A percentile compares a stretch with the other conserved stretches of the same genome.
Evolutionary conservation across 2,113 vertebrate species (phyloP).

Genomic region (Oriolus oriolus): DNA sequence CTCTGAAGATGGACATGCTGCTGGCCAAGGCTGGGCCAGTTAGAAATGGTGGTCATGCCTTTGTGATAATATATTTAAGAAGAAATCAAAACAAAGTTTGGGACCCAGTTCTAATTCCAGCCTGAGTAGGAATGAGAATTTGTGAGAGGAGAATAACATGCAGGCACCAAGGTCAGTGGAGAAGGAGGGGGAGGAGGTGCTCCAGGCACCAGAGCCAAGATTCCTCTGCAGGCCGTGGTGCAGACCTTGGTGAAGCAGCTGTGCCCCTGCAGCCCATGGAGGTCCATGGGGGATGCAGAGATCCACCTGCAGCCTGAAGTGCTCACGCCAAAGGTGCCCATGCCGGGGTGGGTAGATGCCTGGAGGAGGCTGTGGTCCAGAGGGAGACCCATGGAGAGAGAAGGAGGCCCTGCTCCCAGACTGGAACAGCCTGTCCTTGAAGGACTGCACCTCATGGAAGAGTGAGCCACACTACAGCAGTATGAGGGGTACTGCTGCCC

Average conservation of each 20-base stretch:
- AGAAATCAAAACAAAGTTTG: not conserved
- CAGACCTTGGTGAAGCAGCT: not conserved
- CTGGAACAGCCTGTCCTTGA: not conserved
- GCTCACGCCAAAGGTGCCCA: not conserved
- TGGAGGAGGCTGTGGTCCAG: not conserved
- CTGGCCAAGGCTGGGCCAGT: not conserved
- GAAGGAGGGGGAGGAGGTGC: not conserved
- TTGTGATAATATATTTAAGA: not conserved
- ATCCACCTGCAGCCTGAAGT: not conserved
- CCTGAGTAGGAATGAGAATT: not conserved
- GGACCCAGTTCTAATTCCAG: not conserved
- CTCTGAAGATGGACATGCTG: not conserved
- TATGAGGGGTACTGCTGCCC: not conserved
- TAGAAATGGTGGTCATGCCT: not conserved
- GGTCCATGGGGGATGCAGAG: not conserved
- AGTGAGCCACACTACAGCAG: not conserved
- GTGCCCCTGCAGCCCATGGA: not conserved
- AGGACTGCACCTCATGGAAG: rapidly evolving
- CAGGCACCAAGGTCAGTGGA: not conserved
- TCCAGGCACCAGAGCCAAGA: rapidly evolving
- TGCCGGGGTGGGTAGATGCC: rapidly evolving
- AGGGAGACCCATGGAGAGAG: not conserved
- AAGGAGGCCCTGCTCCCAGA: not conserved
- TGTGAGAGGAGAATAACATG: not conserved
- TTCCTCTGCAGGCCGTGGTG: not conserved